Conservation (phyloP, 2,888 invertebrate genomes). For the Biston stratarius region DNA sequence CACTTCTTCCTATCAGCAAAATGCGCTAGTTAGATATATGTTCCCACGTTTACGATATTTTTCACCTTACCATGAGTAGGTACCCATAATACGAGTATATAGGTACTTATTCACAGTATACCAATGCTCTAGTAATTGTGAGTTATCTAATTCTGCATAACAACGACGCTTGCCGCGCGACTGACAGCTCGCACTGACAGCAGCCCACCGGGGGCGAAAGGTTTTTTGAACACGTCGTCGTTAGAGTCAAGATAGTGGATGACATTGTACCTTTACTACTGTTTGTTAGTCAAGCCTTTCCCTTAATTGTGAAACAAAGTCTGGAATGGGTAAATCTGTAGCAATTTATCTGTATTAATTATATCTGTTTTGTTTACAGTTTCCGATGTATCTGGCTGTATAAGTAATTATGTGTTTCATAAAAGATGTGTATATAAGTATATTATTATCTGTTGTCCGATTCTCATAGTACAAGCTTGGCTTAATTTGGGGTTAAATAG, state of each 20-base stretch:
- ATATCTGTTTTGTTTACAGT: background rate
- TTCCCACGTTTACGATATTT: no score
- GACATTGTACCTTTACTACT: constrained; percentile 60
- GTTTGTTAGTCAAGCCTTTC: constrained; percentile 42
- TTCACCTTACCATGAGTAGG: no score
- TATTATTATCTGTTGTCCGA: no score
- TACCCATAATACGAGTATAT: no score
- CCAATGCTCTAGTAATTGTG: constrained; percentile 38
- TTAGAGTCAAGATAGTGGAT: constrained; percentile 68
- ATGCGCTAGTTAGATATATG: no score
- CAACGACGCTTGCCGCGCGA: constrained; percentile 52
- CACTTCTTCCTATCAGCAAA: no score
- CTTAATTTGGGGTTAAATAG: no score
- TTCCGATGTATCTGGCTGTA: no score
- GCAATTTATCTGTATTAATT: no score
- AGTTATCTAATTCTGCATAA: constrained; percentile 46
- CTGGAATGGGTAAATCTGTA: background rate
- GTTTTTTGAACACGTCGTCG: constrained; percentile 79
- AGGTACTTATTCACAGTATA: background rate
- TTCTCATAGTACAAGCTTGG: no score
- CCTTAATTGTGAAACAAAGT: constrained; percentile 27
- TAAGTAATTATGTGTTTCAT: no score
- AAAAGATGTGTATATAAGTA: no score
- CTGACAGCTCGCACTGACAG: constrained; percentile 55
- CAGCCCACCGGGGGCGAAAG: constrained; percentile 76